phyloP scores from a whole-genome alignment of 2,797 vertebrate species.

The Chaetophractus vellerosus region DNA sequence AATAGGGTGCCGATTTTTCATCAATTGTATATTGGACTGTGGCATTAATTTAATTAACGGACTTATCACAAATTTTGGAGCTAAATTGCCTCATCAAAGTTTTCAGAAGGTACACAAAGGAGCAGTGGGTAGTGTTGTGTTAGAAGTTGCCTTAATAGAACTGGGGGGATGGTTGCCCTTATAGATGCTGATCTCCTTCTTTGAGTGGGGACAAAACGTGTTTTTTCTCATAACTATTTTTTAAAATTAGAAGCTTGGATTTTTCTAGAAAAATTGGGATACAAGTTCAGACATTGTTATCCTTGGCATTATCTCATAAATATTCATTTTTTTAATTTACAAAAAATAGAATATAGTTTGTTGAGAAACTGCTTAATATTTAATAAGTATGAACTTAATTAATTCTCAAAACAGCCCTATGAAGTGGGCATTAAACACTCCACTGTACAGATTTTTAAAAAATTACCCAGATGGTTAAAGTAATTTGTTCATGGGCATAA shows the following conservation, averaged over 20 bases:
- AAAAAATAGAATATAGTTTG: not conserved
- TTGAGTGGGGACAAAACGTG: not conserved
- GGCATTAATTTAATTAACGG: not conserved
- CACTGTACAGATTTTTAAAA: not conserved
- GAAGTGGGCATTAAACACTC: not conserved
- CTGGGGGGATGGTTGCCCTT: not conserved
- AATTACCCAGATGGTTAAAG: not conserved
- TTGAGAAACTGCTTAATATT: not conserved
- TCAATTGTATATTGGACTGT: not conserved
- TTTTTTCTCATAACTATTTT: not conserved
- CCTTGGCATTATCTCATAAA: not conserved
- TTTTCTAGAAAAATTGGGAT: not conserved
- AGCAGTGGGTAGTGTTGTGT: not conserved
- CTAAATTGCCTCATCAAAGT: not conserved
- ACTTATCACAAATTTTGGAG: not conserved
- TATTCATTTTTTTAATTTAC: not conserved
- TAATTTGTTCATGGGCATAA: not conserved
- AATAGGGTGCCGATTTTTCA: not conserved
- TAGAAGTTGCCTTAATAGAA: not conserved
- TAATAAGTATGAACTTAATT: not conserved
- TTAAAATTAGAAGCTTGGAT: not conserved
- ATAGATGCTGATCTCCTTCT: not conserved
- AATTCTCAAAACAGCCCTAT: not conserved
- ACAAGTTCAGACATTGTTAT: not conserved
- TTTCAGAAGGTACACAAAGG: not conserved